A percentile compares a stretch with the other conserved stretches of the same genome.
These are phyloP conservation scores for Myrmecophaga tridactyla DNA, from an alignment of 2,113 vertebrate species.

Conservation along the genomic window DNA sequence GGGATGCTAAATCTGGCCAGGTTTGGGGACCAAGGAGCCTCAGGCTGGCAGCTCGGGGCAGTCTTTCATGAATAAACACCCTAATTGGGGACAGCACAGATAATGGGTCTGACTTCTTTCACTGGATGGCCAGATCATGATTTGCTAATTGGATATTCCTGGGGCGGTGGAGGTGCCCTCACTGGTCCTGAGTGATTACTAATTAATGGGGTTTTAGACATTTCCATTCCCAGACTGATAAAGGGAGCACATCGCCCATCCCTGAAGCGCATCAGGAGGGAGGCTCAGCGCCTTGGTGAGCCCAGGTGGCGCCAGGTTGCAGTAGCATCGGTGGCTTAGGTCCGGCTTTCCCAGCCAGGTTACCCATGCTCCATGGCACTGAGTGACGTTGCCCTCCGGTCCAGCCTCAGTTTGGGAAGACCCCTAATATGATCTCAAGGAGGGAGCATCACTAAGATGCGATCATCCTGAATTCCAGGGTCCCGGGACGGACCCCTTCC, in stretches of 20 bases:
- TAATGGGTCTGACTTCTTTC: conserved; percentile 75
- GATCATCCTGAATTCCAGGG: not conserved
- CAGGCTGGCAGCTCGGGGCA: not conserved
- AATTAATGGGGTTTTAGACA: conserved; percentile 66
- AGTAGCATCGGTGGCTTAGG: accelerated
- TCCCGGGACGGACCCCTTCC: not conserved
- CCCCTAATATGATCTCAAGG: not conserved
- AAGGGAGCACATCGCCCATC: not conserved
- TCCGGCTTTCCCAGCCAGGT: not conserved
- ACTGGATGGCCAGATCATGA: conserved; percentile 58
- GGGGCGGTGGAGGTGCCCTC: conserved; percentile 51
- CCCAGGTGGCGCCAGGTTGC: not conserved
- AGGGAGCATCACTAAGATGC: not conserved
- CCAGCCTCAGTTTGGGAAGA: not conserved
- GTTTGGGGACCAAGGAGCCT: conserved; percentile 27
- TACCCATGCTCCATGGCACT: not conserved
- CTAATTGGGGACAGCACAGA: conserved; percentile 77
- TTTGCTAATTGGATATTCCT: conserved; percentile 77
- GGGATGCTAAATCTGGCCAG: not conserved
- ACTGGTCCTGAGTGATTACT: conserved; percentile 59
- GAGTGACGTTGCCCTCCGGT: not conserved
- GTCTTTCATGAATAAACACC: conserved; percentile 73
- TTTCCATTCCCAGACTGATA: conserved; percentile 15
- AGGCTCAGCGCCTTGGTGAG: not conserved
- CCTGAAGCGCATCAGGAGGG: not conserved